Evolutionary conservation across 1,140 invertebrate species (phyloP).

Genomic region (Drosophila paulistorum): DNA sequence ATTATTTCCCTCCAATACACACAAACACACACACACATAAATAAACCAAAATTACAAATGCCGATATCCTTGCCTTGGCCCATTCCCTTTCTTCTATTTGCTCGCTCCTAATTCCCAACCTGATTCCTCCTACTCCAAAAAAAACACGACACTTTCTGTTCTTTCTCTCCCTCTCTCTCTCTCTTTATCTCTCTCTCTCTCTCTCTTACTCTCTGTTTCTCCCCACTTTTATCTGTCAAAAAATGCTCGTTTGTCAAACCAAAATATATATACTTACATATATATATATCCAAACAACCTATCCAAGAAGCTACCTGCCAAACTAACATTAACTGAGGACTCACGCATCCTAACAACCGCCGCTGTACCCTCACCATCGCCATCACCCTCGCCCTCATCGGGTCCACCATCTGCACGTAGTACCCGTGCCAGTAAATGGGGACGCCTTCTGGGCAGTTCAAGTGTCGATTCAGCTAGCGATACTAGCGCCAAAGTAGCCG

Average conservation of each 20-base stretch:
- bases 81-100: constrained; percentile 30
- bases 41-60: constrained; percentile 15
- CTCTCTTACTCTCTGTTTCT: constrained; percentile 35
- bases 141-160: constrained; percentile 21
- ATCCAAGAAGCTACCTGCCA: constrained; percentile 83
- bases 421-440: constrained; percentile 89
- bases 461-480: constrained; percentile 86
- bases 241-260: constrained; percentile 26
- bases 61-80: constrained; percentile 22
- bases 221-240: constrained; percentile 18
- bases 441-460: constrained; percentile 89
- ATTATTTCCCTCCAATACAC: constrained; percentile 43
- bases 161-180: constrained; percentile 46
- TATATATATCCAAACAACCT: constrained; percentile 39
- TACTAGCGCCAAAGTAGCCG: constrained; percentile 84
- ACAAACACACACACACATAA: not conserved
- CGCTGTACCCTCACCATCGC: constrained; percentile 85
- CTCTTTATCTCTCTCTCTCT: constrained; percentile 40
- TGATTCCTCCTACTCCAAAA: not conserved
- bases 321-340: constrained; percentile 83
- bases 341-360: constrained; percentile 83
- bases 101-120: constrained; percentile 8
- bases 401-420: constrained; percentile 83
- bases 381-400: constrained; percentile 85
- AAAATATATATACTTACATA: constrained; percentile 1